A percentile compares a stretch with the other conserved stretches of the same genome.
Conservation (phyloP, 2,113 vertebrate genomes). For the Poeciliopsis retropinna region DNA sequence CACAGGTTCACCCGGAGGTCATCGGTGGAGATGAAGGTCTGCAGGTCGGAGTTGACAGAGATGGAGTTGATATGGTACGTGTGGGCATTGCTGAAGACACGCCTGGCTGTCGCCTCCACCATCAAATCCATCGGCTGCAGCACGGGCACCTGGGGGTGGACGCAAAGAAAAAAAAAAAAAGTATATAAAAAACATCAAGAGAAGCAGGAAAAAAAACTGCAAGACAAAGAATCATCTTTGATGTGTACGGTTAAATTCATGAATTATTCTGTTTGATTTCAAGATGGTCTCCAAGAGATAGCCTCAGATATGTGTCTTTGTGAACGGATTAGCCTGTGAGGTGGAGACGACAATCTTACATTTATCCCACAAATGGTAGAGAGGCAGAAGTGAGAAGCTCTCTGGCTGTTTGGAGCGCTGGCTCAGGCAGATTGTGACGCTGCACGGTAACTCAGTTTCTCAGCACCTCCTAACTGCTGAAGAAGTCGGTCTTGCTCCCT, state of each 20-base stretch:
- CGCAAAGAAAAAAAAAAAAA: not conserved
- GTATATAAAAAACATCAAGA: not conserved
- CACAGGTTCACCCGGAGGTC: constrained; percentile 96
- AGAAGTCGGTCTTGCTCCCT: constrained; percentile 24
- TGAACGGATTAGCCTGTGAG: constrained; percentile 10
- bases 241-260: not conserved
- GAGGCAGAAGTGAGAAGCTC: constrained; percentile 49
- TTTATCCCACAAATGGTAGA: constrained; percentile 65
- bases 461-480: constrained; percentile 17
- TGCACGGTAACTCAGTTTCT: not conserved
- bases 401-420: constrained; percentile 55
- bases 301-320: constrained; percentile 22
- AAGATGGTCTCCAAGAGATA: constrained; percentile 1
- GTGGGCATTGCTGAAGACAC: constrained; percentile 94
- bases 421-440: constrained; percentile 41
- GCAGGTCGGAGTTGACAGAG: constrained; percentile 96
- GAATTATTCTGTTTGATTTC: constrained; percentile 2
- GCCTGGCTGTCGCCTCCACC: constrained; percentile 92
- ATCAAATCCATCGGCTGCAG: constrained; percentile 96
- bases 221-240: constrained; percentile 3
- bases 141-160: constrained; percentile 82
- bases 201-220: not conserved
- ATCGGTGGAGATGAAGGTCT: constrained; percentile 96
- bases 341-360: constrained; percentile 48
- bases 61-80: constrained; percentile 99